These are phyloP conservation scores for Metopia argyrocephala DNA, from an alignment of 2,888 invertebrate genomes.

Conservation along the genomic window DNA sequence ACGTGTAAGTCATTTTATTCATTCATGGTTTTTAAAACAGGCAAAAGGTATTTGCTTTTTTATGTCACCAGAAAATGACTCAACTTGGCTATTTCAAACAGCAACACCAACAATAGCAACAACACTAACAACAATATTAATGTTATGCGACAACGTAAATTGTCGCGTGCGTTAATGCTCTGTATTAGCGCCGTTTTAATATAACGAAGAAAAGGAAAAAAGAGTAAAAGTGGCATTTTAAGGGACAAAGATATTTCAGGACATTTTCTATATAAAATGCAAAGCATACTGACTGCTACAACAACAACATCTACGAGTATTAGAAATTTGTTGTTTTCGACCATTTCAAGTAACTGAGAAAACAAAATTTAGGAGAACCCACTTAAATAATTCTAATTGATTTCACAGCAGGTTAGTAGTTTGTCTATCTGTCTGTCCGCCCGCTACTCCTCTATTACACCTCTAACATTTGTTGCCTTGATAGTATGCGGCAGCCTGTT, in stretches of 20 bases:
- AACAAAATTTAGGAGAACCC: neutral
- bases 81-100: slow-evolving; percentile 34
- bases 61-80: slow-evolving; percentile 61
- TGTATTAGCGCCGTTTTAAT: neutral
- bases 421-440: neutral
- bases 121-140: neutral
- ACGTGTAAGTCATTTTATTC: neutral
- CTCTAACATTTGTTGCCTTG: neutral
- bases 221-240: slow-evolving; percentile 19
- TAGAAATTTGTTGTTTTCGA: slow-evolving; percentile 43
- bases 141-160: slow-evolving; percentile 27
- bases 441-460: slow-evolving; percentile 28
- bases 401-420: slow-evolving; percentile 73
- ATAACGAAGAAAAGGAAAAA: slow-evolving; percentile 18
- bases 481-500: neutral
- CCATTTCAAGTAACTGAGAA: slow-evolving; percentile 34
- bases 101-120: neutral
- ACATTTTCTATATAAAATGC: slow-evolving; percentile 24
- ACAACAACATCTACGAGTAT: slow-evolving; percentile 51
- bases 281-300: slow-evolving; percentile 1
- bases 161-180: slow-evolving; percentile 64
- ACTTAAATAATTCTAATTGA: slow-evolving; percentile 71
- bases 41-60: neutral
- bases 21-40: neutral
- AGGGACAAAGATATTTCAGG: slow-evolving; percentile 5